These are phyloP conservation scores for Ailurus styani DNA, from an alignment of 2,113 vertebrate genomes.

Conservation along the genomic window DNA sequence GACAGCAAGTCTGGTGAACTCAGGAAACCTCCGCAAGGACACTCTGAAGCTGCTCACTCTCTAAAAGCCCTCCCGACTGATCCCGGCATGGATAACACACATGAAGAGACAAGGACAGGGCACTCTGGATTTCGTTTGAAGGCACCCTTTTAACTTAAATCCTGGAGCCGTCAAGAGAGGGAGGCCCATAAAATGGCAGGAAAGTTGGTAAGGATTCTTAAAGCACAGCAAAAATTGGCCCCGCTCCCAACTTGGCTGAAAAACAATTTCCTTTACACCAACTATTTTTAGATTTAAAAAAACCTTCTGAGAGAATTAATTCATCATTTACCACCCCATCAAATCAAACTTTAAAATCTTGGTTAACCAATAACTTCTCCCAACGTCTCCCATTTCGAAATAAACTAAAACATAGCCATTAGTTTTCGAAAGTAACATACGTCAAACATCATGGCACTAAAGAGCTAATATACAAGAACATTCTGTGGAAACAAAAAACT, in stretches of 20 bases:
- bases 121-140: background rate
- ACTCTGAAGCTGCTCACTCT: background rate
- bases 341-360: conserved; percentile 35
- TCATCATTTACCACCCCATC: conserved; percentile 11
- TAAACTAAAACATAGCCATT: background rate
- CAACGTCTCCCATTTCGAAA: background rate
- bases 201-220: background rate
- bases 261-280: background rate
- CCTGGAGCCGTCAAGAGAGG: background rate
- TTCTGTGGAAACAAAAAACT: background rate
- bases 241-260: background rate
- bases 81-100: rapidly evolving
- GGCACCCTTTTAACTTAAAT: background rate
- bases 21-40: background rate
- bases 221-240: background rate
- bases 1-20: conserved; percentile 32
- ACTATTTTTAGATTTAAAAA: conserved; percentile 46
- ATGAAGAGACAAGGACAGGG: background rate
- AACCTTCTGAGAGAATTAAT: conserved; percentile 40
- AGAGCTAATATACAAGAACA: background rate
- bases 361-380: conserved; percentile 14
- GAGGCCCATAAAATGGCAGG: background rate
- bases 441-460: background rate
- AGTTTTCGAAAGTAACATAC: conserved; percentile 20
- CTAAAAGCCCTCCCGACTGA: background rate